These are phyloP conservation scores for Myotis pilosus DNA, from an alignment of 2,797 vertebrate species.

Conservation along the genomic window DNA sequence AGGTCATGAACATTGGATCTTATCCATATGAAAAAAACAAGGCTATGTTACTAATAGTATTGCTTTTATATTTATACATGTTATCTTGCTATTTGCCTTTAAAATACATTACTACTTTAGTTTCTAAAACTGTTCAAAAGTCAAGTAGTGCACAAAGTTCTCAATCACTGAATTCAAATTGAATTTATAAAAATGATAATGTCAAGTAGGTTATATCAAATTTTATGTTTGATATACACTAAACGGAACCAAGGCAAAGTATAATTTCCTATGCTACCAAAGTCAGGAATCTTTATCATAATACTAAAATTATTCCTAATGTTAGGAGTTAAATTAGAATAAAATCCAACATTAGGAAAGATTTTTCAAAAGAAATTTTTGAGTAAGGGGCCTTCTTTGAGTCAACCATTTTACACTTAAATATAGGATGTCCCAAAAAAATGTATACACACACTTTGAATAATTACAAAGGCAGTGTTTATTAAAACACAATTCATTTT, in stretches of 20 bases:
- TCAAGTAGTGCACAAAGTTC: background rate
- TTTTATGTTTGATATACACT: background rate
- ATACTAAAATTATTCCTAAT: constrained; percentile 16
- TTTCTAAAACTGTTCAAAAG: constrained; percentile 40
- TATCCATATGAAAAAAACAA: background rate
- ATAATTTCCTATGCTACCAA: background rate
- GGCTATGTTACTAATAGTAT: background rate
- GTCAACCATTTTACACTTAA: background rate
- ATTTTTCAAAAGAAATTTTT: background rate
- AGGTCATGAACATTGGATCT: background rate
- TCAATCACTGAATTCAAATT: background rate
- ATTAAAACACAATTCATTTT: too few relatives aligned
- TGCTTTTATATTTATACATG: background rate
- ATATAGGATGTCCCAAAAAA: background rate
- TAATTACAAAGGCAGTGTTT: too few relatives aligned
- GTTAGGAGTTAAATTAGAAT: background rate
- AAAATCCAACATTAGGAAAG: constrained; percentile 9
- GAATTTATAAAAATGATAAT: constrained; percentile 33
- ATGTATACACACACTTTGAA: too few relatives aligned
- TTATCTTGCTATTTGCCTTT: background rate
- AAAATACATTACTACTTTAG: background rate
- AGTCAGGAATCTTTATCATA: background rate
- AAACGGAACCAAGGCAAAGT: constrained; percentile 34
- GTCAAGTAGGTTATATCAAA: background rate
- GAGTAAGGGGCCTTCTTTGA: background rate